Base-by-base conservation (phyloP, 2,113 vertebrate genomes). In the Colaptes auratus region DNA sequence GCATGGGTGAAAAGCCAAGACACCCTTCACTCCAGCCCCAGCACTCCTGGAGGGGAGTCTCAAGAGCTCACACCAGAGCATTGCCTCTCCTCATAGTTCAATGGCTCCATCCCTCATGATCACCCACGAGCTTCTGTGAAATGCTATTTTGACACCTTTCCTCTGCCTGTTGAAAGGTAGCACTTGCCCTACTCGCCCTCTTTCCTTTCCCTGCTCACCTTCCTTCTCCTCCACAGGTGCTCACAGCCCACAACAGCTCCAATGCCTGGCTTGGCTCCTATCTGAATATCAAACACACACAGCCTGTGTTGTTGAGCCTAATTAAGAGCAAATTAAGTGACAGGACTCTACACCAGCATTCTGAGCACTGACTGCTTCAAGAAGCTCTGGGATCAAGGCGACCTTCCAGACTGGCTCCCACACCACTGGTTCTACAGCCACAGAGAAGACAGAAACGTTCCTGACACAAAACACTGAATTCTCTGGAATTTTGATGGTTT, bases 301-400 rank as follows among this genome's bases (percentile, higher is more conserved):
- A 86, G 80, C 42, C 88, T 1, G 0, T 4, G 0, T 36, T 70
- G 70, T 16, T 39, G 35, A 84, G 52, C n/a, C 59, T 90, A 84
- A 92, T 93, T 79, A 96, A 79, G 58, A 89, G 39, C 71, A 92
- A 93, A 95, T 92, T 94, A 94, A 90, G 79, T 73, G 71, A 53
- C 36, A 86, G 2, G 2, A 61, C 58, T 58, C 19, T 1, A 50
- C 20, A 25, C 0, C 3, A 88, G 67, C 6, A 1, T 48, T 69
- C 35, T 27, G 63, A 89, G 82, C 39, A 79, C 74, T 63, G 85
- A 67, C 28, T 46, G 72, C 63, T 69, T 83, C 74, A 80, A 80
- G 56, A 55, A 79, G 70, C 80, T 73, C 63, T 35, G 36, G 73
- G 78, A 92, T 46, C 50, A 73, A 42, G 42, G 39, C 1, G 1